Evolutionary conservation across 2,888 invertebrate species (phyloP).

Genomic region (Steromphala cineraria): DNA sequence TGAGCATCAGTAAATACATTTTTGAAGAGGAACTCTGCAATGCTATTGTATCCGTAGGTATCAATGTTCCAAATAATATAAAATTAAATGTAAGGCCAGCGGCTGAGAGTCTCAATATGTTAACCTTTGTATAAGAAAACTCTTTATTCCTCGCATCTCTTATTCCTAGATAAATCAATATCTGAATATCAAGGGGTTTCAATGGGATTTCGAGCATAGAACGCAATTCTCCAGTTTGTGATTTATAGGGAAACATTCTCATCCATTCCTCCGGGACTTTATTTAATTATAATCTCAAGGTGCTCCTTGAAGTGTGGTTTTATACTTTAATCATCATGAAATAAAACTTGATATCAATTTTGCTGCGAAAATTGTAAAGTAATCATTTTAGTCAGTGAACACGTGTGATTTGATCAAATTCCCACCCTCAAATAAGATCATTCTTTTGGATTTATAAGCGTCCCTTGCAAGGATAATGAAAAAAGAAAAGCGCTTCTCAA

Average conservation of each 20-base stretch:
- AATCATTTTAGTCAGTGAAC: background rate
- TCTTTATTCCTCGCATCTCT: too few species aligned
- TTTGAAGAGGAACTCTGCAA: too few species aligned
- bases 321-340: background rate
- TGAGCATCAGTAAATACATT: too few species aligned
- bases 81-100: too few species aligned
- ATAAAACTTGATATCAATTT: conserved; percentile 2
- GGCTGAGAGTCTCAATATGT: too few species aligned
- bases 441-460: background rate
- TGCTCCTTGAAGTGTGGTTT: background rate
- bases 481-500: background rate
- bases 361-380: background rate
- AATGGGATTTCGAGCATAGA: background rate
- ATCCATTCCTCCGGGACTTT: background rate
- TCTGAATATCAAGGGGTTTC: background rate
- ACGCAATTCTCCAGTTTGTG: background rate
- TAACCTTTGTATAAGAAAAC: too few species aligned
- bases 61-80: too few species aligned
- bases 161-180: background rate
- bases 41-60: too few species aligned
- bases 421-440: conserved; percentile 6
- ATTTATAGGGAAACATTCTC: background rate
- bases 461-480: background rate
- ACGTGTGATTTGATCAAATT: conserved; percentile 10
- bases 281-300: background rate